phyloP scores from a whole-genome alignment of 2,888 invertebrate species.

The Xylota sylvarum region DNA sequence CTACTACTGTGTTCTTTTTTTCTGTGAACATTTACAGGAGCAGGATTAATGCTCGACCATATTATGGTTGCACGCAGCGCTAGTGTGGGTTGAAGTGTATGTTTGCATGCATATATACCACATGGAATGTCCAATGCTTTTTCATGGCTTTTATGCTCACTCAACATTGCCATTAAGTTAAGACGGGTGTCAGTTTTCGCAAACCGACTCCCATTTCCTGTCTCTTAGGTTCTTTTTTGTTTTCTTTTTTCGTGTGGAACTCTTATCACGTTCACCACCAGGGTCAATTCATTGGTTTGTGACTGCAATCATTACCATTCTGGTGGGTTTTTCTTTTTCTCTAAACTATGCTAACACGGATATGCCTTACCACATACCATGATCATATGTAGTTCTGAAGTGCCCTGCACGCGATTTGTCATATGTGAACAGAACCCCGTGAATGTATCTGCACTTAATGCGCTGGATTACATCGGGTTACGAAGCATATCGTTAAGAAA shows the following conservation, averaged over 20 bases:
- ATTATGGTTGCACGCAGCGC: slow-evolving; percentile 23
- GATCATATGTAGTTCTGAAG: background rate
- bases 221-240: slow-evolving; percentile 12
- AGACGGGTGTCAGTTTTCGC: slow-evolving; percentile 49
- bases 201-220: slow-evolving; percentile 39
- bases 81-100: background rate
- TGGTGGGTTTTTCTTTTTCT: background rate
- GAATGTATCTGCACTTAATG: slow-evolving; percentile 54
- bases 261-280: slow-evolving; percentile 34
- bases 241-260: slow-evolving; percentile 22
- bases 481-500: slow-evolving; percentile 4
- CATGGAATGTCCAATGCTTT: slow-evolving; percentile 29
- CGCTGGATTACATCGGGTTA: background rate
- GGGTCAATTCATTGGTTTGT: background rate
- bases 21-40: slow-evolving; percentile 24
- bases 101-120: background rate
- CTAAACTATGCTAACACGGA: slow-evolving; percentile 19
- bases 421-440: slow-evolving; percentile 18
- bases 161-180: slow-evolving; percentile 51
- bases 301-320: slow-evolving; percentile 18
- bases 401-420: slow-evolving; percentile 44
- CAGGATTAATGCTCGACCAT: slow-evolving; percentile 37
- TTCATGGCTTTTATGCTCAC: slow-evolving; percentile 57
- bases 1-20: slow-evolving; percentile 31
- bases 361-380: slow-evolving; percentile 15